Base-by-base conservation (phyloP, 1,140 invertebrate species). In the Chironomus tepperi region DNA sequence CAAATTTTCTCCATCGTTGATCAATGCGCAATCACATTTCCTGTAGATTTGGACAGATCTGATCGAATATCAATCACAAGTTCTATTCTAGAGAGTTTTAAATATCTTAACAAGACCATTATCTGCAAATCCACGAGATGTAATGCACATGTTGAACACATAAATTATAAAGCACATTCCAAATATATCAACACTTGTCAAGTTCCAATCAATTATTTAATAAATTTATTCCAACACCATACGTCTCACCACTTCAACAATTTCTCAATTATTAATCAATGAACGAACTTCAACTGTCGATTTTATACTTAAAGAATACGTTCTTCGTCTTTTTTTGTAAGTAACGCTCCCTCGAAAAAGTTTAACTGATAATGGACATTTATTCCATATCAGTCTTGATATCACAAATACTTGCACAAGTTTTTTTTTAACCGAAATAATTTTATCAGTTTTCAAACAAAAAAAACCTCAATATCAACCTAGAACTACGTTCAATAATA, bases 181-280 rank as follows among this genome's bases (percentile, higher is more conserved):
- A 57, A 12, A 34, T 34, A 34, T 2, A 34, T 34, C 24, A n/a
- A 34, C 24, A 34, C 24, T 34, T 34, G 24, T 34, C 24, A 34
- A 34, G 1, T 34, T 34, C 24, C 24, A 34, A 34, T 34, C 5
- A 34, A 34, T 34, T 34, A 34, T 34, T 34, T 34, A 34, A 34
- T n/a, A n/a, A 34, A 34, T 34, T 2, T 34, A 34, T 34, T 34
- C 2, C 2, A 0, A 15, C 47, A 57, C 47, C 6, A 19, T 70
- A 70, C 19, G 65, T 70, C 65, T 70, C 65, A 18, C 16, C 18
- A 70, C 65, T 70, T 70, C 65, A 70, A 70, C 16, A 15, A 18
- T 18, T 70, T 70, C 18, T 70, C 65, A 70, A 70, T 70, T 70
- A 70, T 70, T 70, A 70, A 70, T 70, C 65, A 70, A 70, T 70